Evolutionary conservation across 2,888 invertebrate species (phyloP).

Genomic region (Stenotaenia linearis): DNA sequence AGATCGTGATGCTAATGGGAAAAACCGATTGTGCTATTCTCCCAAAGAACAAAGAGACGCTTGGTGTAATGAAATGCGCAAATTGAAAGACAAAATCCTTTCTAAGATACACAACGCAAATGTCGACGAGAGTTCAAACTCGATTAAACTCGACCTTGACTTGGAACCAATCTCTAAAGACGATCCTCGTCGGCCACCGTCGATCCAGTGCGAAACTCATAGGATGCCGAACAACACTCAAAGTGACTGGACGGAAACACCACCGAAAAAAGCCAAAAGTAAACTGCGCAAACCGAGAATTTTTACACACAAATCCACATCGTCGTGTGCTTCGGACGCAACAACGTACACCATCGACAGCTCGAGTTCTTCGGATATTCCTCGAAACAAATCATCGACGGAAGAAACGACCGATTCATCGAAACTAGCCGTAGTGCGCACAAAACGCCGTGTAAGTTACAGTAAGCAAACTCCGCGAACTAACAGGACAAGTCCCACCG

Average conservation of each 20-base stretch:
- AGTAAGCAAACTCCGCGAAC: neutral
- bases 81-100: neutral
- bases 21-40: neutral
- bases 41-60: neutral
- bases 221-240: neutral
- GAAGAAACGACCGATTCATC: neutral
- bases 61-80: neutral
- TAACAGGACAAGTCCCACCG: no score
- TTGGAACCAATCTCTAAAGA: no score
- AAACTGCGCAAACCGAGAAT: neutral
- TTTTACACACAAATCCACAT: neutral
- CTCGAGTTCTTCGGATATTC: neutral
- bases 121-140: neutral
- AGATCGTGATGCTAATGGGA: neutral
- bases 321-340: neutral
- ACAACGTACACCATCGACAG: neutral
- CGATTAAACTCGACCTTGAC: neutral
- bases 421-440: neutral
- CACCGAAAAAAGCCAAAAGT: neutral
- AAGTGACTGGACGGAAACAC: neutral
- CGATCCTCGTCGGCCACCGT: no score
- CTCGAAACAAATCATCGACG: neutral
- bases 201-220: neutral
- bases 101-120: neutral
- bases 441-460: neutral